These are phyloP conservation scores for Uropetala carovei DNA, from an alignment of 2,888 invertebrate genomes.

Conservation along the genomic window DNA sequence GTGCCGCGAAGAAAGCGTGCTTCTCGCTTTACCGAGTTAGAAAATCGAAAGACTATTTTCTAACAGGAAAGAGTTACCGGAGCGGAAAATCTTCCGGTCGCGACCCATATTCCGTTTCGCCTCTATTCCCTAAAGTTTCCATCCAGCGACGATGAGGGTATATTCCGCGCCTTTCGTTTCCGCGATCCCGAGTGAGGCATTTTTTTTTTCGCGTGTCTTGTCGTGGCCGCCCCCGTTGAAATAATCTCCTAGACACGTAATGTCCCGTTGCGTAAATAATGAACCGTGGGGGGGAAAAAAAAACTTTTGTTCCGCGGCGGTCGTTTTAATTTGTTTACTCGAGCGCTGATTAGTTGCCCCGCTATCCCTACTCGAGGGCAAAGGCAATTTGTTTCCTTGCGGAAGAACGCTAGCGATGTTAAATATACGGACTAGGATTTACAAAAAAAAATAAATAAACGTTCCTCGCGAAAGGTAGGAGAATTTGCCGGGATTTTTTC, in stretches of 20 bases:
- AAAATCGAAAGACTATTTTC: too few relatives aligned
- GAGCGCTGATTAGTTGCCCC: neutral
- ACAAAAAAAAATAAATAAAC: too few relatives aligned
- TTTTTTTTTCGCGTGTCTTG: neutral
- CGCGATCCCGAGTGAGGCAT: neutral
- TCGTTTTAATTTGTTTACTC: slow-evolving; percentile 22
- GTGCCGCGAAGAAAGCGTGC: too few relatives aligned
- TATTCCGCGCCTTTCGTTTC: neutral
- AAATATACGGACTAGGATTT: neutral
- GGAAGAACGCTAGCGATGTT: neutral
- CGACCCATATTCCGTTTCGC: too few relatives aligned
- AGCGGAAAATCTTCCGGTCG: too few relatives aligned
- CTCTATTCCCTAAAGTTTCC: too few relatives aligned
- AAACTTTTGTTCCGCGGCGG: neutral
- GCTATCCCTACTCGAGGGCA: neutral
- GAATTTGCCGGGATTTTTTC: neutral
- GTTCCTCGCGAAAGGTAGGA: too few relatives aligned
- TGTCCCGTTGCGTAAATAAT: neutral
- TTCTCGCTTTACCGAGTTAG: too few relatives aligned
- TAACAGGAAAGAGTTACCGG: too few relatives aligned
- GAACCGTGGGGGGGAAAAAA: neutral
- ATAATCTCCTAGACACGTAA: neutral
- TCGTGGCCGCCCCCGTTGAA: neutral
- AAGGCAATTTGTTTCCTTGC: neutral
- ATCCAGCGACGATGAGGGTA: too few relatives aligned